A percentile compares a stretch with the other conserved stretches of the same genome.
phyloP scores from a whole-genome alignment of 1,140 invertebrate genomes.

The Papilio xuthus region DNA sequence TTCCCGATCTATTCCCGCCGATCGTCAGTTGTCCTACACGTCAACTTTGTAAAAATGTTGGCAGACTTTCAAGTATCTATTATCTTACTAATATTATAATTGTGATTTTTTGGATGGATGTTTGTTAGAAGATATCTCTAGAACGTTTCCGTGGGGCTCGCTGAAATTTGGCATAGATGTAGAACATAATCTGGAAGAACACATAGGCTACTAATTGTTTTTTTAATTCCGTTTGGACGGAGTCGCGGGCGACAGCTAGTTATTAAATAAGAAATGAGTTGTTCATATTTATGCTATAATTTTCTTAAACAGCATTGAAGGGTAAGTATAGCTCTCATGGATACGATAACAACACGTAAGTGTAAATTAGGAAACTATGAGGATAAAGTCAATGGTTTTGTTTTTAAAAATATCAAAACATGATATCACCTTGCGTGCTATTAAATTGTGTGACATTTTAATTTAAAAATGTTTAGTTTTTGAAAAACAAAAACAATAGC shows the following conservation, averaged over 20 bases:
- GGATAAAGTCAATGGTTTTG: background rate
- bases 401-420: background rate
- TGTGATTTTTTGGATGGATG: too few relatives aligned
- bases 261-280: background rate
- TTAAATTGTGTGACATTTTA: background rate
- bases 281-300: conserved; percentile 12
- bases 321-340: background rate
- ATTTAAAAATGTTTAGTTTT: background rate
- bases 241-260: too few relatives aligned
- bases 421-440: background rate
- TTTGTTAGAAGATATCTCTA: too few relatives aligned
- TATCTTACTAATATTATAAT: too few relatives aligned
- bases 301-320: conserved; percentile 2
- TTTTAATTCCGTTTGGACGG: too few relatives aligned
- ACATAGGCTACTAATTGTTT: too few relatives aligned
- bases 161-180: too few relatives aligned
- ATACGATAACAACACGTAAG: background rate
- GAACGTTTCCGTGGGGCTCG: too few relatives aligned
- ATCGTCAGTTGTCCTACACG: conserved; percentile 31
- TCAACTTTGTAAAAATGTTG: conserved; percentile 31
- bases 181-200: too few relatives aligned
- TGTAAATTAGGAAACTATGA: background rate
- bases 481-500: background rate
- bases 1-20: conserved; percentile 48
- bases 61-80: background rate